Base-by-base conservation (phyloP, 2,797 vertebrate genomes). In the Diglossa cyanea region DNA sequence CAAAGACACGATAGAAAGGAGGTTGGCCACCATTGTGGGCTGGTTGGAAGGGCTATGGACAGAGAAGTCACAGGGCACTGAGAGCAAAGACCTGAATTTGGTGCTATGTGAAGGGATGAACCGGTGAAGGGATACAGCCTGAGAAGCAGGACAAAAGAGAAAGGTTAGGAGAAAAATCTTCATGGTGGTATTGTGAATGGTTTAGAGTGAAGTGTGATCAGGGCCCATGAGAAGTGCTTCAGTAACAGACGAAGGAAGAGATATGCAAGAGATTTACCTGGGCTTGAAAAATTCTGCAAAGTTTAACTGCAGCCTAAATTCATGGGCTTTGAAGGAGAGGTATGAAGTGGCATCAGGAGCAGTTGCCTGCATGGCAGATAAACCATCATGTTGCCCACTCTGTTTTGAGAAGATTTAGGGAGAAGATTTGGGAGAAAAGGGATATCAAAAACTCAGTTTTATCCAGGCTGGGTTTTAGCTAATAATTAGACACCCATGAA, bases 161-260 rank as follows among this genome's bases (percentile, higher is more conserved):
- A 53, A 67, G 6, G 28, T 67, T 60, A 63, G 48, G 53, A 71
- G 61, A 67, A 84, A 51, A 80, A 58, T 53, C 47, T 62, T 33
- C 1, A 0, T 33, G 53, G 37, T 12, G 31, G 16, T 51, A n/a
- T 60, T 1, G 0, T 11, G 16, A 72, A 50, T 57, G 39, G 6
- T 7, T 61, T 37, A 50, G n/a, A 78, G 10, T 2, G 7, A 65
- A 67, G 17, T 61, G 33, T 33, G 6, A 48, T 63, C 50, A 67
- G n/a, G 42, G 37, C 8, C 16, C 30, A 8, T 0, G 5, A 63
- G 60, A 70, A 18, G 24, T 61, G 21, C 20, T 81, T 72, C 2
- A 48, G 42, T 37, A 55, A 58, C 35, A 73, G 48, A 61, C 0
- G 3, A 76, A 82, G 51, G 65, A 79, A 54, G 44, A 90, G 13